These are phyloP conservation scores for Pangasius sanitwongsei DNA, from an alignment of 2,797 vertebrate species.

Conservation along the genomic window DNA sequence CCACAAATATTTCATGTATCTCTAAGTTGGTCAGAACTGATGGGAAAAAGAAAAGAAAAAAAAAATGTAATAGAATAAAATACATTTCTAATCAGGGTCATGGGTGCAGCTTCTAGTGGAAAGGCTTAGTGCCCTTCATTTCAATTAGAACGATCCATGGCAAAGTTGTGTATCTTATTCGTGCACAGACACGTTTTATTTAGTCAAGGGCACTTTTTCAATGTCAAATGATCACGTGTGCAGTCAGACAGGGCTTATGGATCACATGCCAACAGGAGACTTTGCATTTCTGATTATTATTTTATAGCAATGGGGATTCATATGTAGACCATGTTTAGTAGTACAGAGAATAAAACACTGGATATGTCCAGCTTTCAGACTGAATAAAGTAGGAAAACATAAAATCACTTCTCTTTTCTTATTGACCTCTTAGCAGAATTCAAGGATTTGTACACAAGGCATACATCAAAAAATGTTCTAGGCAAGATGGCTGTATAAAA, in stretches of 20 bases:
- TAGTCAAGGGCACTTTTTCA: conserved; percentile 7
- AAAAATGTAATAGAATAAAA: neutral
- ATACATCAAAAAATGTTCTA: neutral
- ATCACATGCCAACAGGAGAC: conserved; percentile 18
- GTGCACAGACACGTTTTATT: conserved; percentile 4
- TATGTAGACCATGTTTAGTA: neutral
- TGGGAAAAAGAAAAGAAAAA: neutral
- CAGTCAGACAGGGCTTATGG: conserved; percentile 55
- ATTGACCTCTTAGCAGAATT: neutral
- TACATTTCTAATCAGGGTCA: conserved; percentile 4
- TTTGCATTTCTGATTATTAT: neutral
- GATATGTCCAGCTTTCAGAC: neutral
- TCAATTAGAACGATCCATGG: neutral
- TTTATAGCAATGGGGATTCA: neutral
- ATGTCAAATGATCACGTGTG: conserved; percentile 38
- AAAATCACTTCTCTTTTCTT: neutral
- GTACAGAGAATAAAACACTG: conserved; percentile 18
- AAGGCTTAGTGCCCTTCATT: neutral
- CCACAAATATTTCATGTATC: neutral
- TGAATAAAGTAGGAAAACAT: neutral
- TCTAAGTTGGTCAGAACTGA: neutral
- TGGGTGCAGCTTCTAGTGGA: neutral
- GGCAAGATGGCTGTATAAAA: conserved; percentile 32
- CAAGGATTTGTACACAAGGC: conserved; percentile 43
- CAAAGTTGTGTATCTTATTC: neutral